A percentile compares a stretch with the other conserved stretches of the same genome.
Evolutionary conservation across 2,888 invertebrate species (phyloP).

Genomic region (Blastobasis adustella): DNA sequence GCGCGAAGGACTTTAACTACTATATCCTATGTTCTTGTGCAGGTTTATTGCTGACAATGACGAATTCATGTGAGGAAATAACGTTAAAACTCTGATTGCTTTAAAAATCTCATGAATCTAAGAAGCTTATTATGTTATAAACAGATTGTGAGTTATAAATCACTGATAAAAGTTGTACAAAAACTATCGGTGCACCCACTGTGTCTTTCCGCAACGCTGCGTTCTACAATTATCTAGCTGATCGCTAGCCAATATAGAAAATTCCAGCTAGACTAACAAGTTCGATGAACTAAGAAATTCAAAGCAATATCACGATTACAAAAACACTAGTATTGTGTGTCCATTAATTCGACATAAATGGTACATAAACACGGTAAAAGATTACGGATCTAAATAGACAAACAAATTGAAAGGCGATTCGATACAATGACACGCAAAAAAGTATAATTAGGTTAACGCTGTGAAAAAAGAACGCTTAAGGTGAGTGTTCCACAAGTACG

Average conservation of each 20-base stretch:
- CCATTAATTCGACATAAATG: conserved; percentile 17
- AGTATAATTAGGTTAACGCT: conserved; percentile 16
- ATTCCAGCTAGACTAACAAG: conserved; percentile 5
- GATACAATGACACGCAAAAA: conserved; percentile 25
- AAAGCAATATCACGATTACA: conserved; percentile 1
- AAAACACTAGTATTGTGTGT: conserved; percentile 3
- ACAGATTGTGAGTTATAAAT: too few relatives aligned
- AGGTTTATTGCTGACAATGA: too few relatives aligned
- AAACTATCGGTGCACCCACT: conserved; percentile 3
- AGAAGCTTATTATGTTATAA: too few relatives aligned
- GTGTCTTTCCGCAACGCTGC: conserved; percentile 4
- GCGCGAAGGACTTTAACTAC: too few relatives aligned
- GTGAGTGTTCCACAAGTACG: too few relatives aligned
- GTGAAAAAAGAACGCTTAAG: conserved; percentile 21
- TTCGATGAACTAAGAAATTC: conserved; percentile 7
- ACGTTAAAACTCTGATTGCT: too few relatives aligned
- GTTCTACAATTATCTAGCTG: too few relatives aligned
- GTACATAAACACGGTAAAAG: conserved; percentile 9
- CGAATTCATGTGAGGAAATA: too few relatives aligned
- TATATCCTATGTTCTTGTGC: too few relatives aligned
- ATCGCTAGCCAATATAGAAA: not conserved
- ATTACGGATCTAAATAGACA: conserved; percentile 21
- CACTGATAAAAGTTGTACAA: not conserved
- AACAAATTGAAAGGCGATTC: conserved; percentile 35
- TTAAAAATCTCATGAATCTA: too few relatives aligned